phyloP scores from a whole-genome alignment of 2,888 invertebrate species.

The Strigamia crassipes region DNA sequence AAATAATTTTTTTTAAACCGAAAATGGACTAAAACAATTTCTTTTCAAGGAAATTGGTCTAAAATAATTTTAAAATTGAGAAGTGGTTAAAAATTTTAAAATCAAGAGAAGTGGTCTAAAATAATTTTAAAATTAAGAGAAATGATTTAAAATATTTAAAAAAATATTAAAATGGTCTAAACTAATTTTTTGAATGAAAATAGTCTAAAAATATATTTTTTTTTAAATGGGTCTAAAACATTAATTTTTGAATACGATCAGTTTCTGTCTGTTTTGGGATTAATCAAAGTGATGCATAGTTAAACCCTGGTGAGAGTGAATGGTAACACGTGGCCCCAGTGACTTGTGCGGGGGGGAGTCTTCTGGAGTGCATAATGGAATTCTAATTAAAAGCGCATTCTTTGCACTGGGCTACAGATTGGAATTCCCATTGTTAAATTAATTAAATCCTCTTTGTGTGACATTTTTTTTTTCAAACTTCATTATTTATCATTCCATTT shows the following conservation, averaged over 20 bases:
- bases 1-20: neutral
- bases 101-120: neutral
- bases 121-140: neutral
- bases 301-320: neutral
- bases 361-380: neutral
- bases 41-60: neutral
- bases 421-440: constrained; percentile 13
- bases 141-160: neutral
- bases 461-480: neutral
- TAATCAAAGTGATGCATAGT: neutral
- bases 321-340: neutral
- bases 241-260: neutral
- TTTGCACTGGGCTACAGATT: neutral
- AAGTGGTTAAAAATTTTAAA: neutral
- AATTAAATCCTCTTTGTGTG: neutral
- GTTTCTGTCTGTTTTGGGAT: neutral
- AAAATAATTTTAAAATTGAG: neutral
- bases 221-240: neutral
- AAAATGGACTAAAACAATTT: too few species aligned
- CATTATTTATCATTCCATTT: neutral
- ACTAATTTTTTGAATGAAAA: neutral
- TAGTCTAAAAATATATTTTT: neutral
- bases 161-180: neutral
- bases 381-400: constrained; percentile 30
- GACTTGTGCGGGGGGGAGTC: neutral